These are phyloP conservation scores for Anolis apletophallus DNA, from an alignment of 2,797 vertebrate genomes.

Conservation along the genomic window DNA sequence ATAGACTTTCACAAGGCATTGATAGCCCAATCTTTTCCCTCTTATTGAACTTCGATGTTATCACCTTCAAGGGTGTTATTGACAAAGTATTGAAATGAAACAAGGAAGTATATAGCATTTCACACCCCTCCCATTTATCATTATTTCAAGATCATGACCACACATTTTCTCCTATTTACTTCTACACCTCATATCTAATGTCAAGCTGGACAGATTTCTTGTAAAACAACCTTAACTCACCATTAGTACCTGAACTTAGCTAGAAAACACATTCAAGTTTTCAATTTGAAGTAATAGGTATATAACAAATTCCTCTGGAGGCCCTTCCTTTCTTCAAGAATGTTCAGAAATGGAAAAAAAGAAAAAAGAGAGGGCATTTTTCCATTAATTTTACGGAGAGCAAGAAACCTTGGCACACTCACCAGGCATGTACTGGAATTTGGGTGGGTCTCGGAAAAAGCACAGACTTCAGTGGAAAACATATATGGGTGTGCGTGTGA, in stretches of 20 bases:
- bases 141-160: conserved; percentile 13
- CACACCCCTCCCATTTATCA: conserved; percentile 17
- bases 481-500: conserved; percentile 67
- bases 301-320: conserved; percentile 43
- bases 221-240: neutral
- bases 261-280: neutral
- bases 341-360: conserved; percentile 47
- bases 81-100: conserved; percentile 4
- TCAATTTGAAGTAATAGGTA: conserved; percentile 54
- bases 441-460: conserved; percentile 82
- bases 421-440: conserved; percentile 75
- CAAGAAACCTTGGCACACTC: conserved; percentile 72
- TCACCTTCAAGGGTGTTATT: neutral
- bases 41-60: conserved; percentile 22
- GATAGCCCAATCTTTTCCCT: neutral
- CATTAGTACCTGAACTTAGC: neutral
- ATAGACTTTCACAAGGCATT: no score
- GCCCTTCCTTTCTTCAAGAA: conserved; percentile 47
- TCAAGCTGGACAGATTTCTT: neutral
- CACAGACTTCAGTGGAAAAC: conserved; percentile 80
- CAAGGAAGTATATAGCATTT: neutral
- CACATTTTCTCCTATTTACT: neutral
- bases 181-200: neutral
- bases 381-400: conserved; percentile 61
- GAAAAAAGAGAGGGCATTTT: conserved; percentile 50